phyloP scores from a whole-genome alignment of 2,797 vertebrate genomes.

The Hafferia zeledoni region DNA sequence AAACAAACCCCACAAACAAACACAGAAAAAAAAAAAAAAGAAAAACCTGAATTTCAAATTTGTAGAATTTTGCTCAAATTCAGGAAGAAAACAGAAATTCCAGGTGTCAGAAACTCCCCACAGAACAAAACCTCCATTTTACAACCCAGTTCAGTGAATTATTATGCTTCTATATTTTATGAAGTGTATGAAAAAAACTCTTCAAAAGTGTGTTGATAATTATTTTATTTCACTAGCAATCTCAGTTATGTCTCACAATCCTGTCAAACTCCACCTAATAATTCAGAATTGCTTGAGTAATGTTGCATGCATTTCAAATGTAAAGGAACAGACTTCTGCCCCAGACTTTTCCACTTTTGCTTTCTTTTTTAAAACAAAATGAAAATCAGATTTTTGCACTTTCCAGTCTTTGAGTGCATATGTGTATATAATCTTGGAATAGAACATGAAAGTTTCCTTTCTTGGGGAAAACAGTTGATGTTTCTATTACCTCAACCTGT shows the following conservation, averaged over 20 bases:
- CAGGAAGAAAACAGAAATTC: not conserved
- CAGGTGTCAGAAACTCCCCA: not conserved
- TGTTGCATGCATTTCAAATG: rapidly evolving
- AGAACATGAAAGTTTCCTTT: not conserved
- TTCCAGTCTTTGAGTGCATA: not conserved
- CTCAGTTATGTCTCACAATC: not conserved
- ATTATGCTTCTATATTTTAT: not conserved
- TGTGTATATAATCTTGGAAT: not conserved
- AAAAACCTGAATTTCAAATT: not conserved
- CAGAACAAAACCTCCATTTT: not conserved
- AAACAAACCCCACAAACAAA: not conserved
- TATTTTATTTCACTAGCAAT: not conserved
- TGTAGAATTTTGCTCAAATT: not conserved
- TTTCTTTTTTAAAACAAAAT: not conserved
- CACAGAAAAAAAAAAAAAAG: not conserved
- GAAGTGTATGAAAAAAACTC: not conserved
- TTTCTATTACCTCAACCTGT: not conserved
- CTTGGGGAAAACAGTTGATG: not conserved
- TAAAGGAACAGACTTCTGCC: not conserved
- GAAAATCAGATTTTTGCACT: not conserved
- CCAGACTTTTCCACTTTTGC: not conserved
- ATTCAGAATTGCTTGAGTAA: not conserved
- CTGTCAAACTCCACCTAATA: not conserved
- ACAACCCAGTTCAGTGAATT: not conserved
- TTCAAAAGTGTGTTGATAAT: not conserved